phyloP scores from a whole-genome alignment of 2,888 invertebrate genomes.

The Tenodera sinensis region DNA sequence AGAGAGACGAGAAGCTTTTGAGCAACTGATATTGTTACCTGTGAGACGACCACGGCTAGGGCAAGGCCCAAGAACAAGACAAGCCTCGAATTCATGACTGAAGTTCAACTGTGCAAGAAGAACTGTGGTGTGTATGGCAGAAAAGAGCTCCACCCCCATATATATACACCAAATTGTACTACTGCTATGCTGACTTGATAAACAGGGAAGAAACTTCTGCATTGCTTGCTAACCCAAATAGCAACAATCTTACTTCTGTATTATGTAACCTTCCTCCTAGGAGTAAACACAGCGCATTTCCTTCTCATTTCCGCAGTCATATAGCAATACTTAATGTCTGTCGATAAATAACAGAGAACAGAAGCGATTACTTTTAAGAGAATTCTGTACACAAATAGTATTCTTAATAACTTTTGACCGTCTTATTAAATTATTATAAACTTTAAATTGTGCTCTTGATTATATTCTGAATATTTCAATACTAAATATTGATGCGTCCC shows the following conservation, averaged over 20 bases:
- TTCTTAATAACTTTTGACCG: too few species aligned
- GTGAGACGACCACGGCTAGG: not conserved
- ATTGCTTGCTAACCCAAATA: not conserved
- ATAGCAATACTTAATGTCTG: too few species aligned
- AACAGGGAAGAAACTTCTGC: not conserved
- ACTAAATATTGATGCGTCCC: too few species aligned
- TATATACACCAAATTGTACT: not conserved
- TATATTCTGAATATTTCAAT: too few species aligned
- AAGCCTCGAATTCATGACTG: not conserved
- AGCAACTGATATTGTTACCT: not conserved
- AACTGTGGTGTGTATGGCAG: not conserved
- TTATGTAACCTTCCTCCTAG: not conserved
- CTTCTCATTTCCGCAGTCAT: not conserved
- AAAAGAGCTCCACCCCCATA: not conserved
- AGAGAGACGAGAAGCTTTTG: too few species aligned
- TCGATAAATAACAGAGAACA: too few species aligned
- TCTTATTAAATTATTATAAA: too few species aligned
- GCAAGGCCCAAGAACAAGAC: not conserved
- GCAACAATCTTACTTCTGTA: not conserved
- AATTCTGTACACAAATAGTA: too few species aligned
- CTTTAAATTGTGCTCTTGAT: too few species aligned
- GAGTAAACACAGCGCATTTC: not conserved
- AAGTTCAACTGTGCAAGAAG: not conserved
- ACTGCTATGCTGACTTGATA: not conserved
- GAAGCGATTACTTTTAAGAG: too few species aligned